Percentiles rank a stretch among this genome's conserved stretches.
Evolutionary conservation across 2,888 invertebrate genomes (phyloP).

Genomic region (Liposcelis brunnea): DNA sequence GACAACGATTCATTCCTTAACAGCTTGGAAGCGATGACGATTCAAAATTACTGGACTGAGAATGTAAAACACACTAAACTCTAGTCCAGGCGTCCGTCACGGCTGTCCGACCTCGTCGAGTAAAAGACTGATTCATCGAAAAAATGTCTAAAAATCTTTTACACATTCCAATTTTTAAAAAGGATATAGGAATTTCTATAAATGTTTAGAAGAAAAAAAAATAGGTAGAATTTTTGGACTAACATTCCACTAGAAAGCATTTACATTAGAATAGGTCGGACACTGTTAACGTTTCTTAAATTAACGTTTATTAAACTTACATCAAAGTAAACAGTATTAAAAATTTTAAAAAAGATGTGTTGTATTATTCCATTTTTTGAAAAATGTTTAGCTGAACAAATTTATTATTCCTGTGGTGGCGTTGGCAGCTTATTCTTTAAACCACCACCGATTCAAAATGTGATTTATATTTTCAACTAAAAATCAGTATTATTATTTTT

Average conservation of each 20-base stretch:
- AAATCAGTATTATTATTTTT: not conserved
- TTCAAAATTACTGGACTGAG: slow-evolving; percentile 87
- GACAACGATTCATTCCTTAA: slow-evolving; percentile 89
- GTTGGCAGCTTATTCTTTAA: not conserved
- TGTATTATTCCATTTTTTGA: no score
- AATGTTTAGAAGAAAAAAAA: no score
- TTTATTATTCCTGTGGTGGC: not conserved
- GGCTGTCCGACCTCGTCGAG: slow-evolving; percentile 5
- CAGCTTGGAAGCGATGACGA: slow-evolving; percentile 84
- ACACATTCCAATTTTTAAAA: slow-evolving; percentile 3
- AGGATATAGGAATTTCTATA: no score
- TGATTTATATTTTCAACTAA: not conserved
- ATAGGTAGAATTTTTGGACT: no score
- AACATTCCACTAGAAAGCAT: no score
- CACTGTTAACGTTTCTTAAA: not conserved
- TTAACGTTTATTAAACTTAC: not conserved
- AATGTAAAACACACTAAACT: slow-evolving; percentile 79
- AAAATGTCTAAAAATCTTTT: slow-evolving; percentile 1
- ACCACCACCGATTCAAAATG: not conserved
- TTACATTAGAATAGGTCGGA: not conserved
- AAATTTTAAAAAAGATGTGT: not conserved
- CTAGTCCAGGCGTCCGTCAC: slow-evolving; percentile 27
- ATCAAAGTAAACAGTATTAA: not conserved
- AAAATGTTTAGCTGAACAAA: no score
- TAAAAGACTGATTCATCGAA: slow-evolving; percentile 8